Conservation (phyloP, 2,888 invertebrate species). For the Oscheius sp. region DNA sequence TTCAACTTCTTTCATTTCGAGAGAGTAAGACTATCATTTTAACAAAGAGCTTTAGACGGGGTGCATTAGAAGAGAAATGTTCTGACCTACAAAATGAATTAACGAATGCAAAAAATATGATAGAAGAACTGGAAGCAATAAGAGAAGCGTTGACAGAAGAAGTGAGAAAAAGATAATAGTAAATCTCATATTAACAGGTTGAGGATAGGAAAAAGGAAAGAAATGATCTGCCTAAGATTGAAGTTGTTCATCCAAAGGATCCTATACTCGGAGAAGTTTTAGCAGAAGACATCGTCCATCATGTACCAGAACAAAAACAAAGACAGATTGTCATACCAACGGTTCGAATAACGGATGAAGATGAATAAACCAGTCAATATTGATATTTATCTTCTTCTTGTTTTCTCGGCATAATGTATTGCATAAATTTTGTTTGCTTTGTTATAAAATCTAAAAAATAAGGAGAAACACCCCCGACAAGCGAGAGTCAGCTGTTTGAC, state of each 20-base stretch:
- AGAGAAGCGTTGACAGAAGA: constrained; percentile 18
- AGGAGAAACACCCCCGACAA: neutral
- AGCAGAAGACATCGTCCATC: neutral
- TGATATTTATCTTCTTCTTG: neutral
- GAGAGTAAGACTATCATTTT: neutral
- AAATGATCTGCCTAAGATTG: neutral
- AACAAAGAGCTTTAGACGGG: neutral
- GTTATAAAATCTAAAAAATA: neutral
- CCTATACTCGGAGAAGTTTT: neutral
- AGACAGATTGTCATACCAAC: constrained; percentile 17
- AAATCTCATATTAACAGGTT: neutral
- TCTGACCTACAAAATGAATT: constrained; percentile 10
- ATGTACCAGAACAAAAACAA: neutral
- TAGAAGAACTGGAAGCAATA: constrained; percentile 19
- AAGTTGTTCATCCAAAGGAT: neutral
- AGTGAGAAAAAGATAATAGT: neutral
- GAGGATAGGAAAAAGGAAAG: neutral
- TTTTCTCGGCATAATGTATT: neutral
- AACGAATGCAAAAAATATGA: constrained; percentile 6
- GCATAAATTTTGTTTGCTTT: neutral
- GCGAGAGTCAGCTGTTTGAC: too few relatives aligned
- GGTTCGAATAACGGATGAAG: constrained; percentile 18
- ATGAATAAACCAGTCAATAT: constrained; percentile 2
- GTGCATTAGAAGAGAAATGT: constrained; percentile 7
- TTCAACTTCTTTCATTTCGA: neutral